phyloP scores from a whole-genome alignment of 2,888 invertebrate species.

The Penaeus monodon region DNA sequence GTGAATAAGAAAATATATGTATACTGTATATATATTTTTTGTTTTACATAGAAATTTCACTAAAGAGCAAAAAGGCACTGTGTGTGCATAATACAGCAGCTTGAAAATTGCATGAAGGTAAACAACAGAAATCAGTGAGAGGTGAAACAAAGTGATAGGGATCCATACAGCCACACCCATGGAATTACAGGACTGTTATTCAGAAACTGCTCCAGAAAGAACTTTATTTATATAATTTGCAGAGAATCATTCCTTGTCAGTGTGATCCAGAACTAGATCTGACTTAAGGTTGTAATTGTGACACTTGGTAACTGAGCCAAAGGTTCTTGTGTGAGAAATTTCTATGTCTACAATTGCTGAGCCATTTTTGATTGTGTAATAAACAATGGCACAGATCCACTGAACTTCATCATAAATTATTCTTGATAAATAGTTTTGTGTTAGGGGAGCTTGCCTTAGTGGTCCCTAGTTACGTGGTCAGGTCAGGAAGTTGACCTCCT shows the following conservation, averaged over 20 bases:
- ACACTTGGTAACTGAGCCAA: conserved; percentile 30
- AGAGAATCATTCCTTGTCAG: conserved; percentile 57
- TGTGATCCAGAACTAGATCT: conserved; percentile 49
- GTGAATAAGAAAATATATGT: no score
- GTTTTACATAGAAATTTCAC: no score
- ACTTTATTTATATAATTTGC: conserved; percentile 14
- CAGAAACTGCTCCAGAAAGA: conserved; percentile 54
- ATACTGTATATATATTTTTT: no score
- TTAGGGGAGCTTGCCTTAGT: conserved; percentile 40
- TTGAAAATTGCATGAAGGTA: neutral
- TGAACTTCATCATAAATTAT: conserved; percentile 40
- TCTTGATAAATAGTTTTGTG: conserved; percentile 44
- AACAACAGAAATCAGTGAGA: conserved; percentile 1
- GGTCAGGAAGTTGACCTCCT: conserved; percentile 29
- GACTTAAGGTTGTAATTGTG: conserved; percentile 53
- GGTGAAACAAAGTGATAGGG: neutral
- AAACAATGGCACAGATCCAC: conserved; percentile 44
- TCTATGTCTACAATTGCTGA: conserved; percentile 39
- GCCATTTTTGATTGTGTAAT: conserved; percentile 31
- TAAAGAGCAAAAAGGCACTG: no score
- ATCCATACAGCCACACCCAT: neutral
- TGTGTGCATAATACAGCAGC: no score
- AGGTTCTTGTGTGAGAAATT: conserved; percentile 29
- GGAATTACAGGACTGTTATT: neutral
- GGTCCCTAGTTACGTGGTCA: conserved; percentile 40